These are phyloP conservation scores for Ceraclea dissimilis DNA, from an alignment of 2,888 invertebrate species.

Conservation along the genomic window DNA sequence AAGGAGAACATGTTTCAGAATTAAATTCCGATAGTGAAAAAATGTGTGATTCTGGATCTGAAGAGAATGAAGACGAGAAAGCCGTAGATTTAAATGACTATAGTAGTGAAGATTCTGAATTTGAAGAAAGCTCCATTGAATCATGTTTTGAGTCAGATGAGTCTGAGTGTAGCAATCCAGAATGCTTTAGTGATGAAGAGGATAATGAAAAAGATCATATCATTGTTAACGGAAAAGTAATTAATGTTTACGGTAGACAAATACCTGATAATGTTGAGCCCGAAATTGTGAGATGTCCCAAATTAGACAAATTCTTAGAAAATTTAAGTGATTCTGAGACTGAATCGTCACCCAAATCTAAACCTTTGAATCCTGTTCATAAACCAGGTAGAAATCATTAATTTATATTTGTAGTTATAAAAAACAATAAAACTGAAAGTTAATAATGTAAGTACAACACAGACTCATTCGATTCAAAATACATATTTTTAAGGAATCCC, in stretches of 20 bases:
- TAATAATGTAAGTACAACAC: no score
- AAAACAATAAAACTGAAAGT: no score
- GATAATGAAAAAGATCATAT: constrained; percentile 24
- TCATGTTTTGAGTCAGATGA: constrained; percentile 18
- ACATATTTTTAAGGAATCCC: no score
- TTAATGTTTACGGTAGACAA: constrained; percentile 22
- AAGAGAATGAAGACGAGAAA: constrained; percentile 17
- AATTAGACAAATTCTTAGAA: constrained; percentile 21
- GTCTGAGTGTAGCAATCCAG: constrained; percentile 17
- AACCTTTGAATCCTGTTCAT: neutral
- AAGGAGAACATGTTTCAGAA: constrained; percentile 19
- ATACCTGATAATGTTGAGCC: constrained; percentile 14
- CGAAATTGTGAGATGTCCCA: constrained; percentile 20
- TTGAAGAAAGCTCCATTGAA: neutral
- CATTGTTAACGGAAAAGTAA: constrained; percentile 21
- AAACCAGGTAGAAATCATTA: constrained; percentile 1
- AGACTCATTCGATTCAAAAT: no score
- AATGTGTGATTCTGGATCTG: neutral
- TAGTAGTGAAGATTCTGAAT: constrained; percentile 4
- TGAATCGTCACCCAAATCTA: constrained; percentile 6
- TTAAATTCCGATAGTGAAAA: neutral
- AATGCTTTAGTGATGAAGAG: constrained; percentile 23
- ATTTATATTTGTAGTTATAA: no score
- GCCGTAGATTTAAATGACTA: neutral
- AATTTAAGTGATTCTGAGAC: constrained; percentile 20